phyloP scores from a whole-genome alignment of 2,888 invertebrate species.

The Aquatica leii region DNA sequence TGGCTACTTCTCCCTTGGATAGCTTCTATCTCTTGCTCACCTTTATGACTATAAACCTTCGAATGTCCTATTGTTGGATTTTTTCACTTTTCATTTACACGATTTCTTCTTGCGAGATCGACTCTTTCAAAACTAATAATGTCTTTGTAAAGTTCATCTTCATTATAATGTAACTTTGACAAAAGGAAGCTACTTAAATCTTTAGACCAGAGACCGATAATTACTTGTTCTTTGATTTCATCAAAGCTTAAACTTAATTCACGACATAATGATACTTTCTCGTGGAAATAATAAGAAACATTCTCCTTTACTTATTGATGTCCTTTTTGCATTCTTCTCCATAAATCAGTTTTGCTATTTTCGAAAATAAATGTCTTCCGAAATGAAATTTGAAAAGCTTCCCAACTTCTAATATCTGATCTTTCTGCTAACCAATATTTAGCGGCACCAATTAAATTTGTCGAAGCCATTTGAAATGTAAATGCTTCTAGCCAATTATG shows the following conservation, averaged over 20 bases:
- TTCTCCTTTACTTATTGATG: background rate
- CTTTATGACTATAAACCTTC: no score
- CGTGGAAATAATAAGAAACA: background rate
- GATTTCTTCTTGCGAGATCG: background rate
- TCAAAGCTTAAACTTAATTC: background rate
- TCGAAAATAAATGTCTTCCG: background rate
- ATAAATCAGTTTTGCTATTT: background rate
- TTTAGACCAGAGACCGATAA: background rate
- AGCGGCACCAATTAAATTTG: background rate
- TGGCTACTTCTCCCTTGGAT: background rate
- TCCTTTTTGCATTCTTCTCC: background rate
- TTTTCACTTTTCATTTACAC: no score
- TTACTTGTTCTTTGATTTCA: background rate
- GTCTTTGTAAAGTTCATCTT: background rate
- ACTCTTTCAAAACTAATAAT: background rate
- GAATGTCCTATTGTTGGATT: no score
- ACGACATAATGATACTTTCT: background rate
- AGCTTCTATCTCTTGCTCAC: background rate
- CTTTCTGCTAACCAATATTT: background rate
- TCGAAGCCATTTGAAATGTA: background rate
- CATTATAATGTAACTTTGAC: background rate
- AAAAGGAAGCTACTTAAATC: background rate
- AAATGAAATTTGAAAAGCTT: background rate
- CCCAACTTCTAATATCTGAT: background rate
- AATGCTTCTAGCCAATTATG: background rate